Evolutionary conservation across 1,140 invertebrate species (phyloP).

Genomic region (Aphelinus atriplicis): DNA sequence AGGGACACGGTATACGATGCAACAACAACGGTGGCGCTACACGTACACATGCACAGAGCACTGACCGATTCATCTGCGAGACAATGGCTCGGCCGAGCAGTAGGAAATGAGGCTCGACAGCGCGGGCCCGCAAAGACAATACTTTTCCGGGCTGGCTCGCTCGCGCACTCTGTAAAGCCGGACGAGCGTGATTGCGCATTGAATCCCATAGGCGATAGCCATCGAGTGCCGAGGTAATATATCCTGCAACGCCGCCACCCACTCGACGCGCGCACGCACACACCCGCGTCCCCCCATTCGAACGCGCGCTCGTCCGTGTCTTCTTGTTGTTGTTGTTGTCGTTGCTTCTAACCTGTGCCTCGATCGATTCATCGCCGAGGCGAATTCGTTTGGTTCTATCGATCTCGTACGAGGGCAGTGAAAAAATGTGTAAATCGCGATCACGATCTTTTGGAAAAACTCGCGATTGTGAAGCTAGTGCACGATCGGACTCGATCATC

Average conservation of each 20-base stretch:
- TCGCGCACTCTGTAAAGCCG: slow-evolving; percentile 27
- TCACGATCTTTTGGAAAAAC: no score
- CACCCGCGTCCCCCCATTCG: slow-evolving; percentile 45
- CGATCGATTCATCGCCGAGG: slow-evolving; percentile 32
- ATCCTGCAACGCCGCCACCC: slow-evolving; percentile 48
- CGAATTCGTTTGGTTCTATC: no score
- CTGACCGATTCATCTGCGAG: slow-evolving; percentile 2
- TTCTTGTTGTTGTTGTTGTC: background rate
- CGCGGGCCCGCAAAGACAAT: slow-evolving; percentile 41
- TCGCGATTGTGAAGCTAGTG: no score
- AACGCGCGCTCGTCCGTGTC: slow-evolving; percentile 36
- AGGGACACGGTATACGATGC: background rate
- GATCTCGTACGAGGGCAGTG: no score
- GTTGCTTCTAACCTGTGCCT: slow-evolving; percentile 41
- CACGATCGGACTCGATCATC: no score
- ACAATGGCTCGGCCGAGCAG: background rate
- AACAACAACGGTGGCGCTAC: background rate
- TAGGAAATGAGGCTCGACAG: slow-evolving; percentile 15
- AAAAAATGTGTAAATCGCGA: no score
- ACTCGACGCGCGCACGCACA: slow-evolving; percentile 60
- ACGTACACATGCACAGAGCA: no score
- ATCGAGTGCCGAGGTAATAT: background rate
- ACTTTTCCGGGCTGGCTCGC: slow-evolving; percentile 46
- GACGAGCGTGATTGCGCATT: slow-evolving; percentile 57
- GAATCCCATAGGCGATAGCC: slow-evolving; percentile 62